Evolutionary conservation across 2,888 invertebrate species (phyloP), one percentile per base, ranked within the genome.

Genomic region (Timema podura): DNA sequence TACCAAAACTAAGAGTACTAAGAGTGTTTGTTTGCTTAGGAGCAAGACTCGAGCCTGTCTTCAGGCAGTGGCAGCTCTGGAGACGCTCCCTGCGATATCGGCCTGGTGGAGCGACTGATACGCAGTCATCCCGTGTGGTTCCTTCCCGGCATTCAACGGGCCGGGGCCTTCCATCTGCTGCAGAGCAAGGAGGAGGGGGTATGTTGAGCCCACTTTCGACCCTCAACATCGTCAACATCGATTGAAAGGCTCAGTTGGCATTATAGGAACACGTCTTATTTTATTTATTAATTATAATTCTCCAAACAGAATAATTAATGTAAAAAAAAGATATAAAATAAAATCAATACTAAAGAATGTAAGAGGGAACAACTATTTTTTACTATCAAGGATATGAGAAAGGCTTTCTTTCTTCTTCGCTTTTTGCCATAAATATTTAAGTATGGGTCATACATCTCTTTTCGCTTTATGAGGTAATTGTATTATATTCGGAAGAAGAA

Each of bases 41-140:
- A 70, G 54, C 69, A 68, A 30, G 71, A 74, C 59, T 70, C 71
- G 13, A 70, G 71, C 61, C 59, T 71, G 45, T 73, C 73, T 11
- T 68, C 68, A 45, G 67, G 69, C 57, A 65, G 69, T 10, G 69
- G 68, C 9, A 70, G 71, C 44, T 66, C 66, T 48, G 74, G 79
- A 68, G 76, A 89, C 77, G 90, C 90, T 74, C 91, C 92, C 74
- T 94, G 93, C 81, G 92, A 91, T 83, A 91, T 95, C 79, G 90
- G 91, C 44, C 83, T 95, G 74, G 85, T 94, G 79, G 96, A 97
- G 81, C 87, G 96, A 74, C 87, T 97, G 76, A 90, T 95, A 79
- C 87, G 95, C 75, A 93, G 95, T 48, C 95, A 96, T 83, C 94
- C 96, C 61, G 93, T 98, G 77, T 98, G 98, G 98, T 96, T 94